A percentile compares a stretch with the other conserved stretches of the same genome.
These are phyloP conservation scores for Beris morrisii DNA, from an alignment of 2,888 invertebrate genomes.

Conservation along the genomic window DNA sequence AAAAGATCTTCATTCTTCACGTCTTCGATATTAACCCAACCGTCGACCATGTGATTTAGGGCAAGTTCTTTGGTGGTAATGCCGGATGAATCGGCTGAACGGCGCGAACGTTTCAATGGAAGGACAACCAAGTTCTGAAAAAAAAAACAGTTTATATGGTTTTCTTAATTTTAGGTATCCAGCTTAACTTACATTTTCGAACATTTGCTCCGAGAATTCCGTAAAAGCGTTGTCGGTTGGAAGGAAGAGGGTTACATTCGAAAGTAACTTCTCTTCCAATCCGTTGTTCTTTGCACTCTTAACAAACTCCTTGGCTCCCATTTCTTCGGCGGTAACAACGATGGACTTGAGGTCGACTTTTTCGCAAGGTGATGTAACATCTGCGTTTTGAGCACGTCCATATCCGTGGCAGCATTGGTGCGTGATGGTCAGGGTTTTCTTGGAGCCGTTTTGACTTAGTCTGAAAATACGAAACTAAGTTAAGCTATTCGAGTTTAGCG, in stretches of 20 bases:
- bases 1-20: slow-evolving; percentile 62
- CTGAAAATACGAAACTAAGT: slow-evolving; percentile 50
- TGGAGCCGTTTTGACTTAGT: slow-evolving; percentile 61
- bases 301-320: slow-evolving; percentile 64
- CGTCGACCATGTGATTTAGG: slow-evolving; percentile 62
- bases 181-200: slow-evolving; percentile 57
- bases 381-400: slow-evolving; percentile 55
- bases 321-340: slow-evolving; percentile 60
- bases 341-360: slow-evolving; percentile 63
- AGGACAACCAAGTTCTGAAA: slow-evolving; percentile 58
- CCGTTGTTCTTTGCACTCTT: slow-evolving; percentile 59
- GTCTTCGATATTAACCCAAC: slow-evolving; percentile 61
- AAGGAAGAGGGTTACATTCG: slow-evolving; percentile 65
- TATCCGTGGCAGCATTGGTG: slow-evolving; percentile 72
- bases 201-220: slow-evolving; percentile 59
- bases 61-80: slow-evolving; percentile 58
- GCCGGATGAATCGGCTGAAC: slow-evolving; percentile 43
- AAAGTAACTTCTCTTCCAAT: slow-evolving; percentile 57
- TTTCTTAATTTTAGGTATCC: not conserved
- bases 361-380: slow-evolving; percentile 57
- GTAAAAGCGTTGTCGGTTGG: slow-evolving; percentile 65
- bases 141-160: slow-evolving; percentile 11
- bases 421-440: slow-evolving; percentile 64
- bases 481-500: not conserved
- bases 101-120: slow-evolving; percentile 43